Evolutionary conservation across 2,797 vertebrate genomes (phyloP), one percentile per base, ranked within the genome.

Genomic region (Halcyon smyrnensis): DNA sequence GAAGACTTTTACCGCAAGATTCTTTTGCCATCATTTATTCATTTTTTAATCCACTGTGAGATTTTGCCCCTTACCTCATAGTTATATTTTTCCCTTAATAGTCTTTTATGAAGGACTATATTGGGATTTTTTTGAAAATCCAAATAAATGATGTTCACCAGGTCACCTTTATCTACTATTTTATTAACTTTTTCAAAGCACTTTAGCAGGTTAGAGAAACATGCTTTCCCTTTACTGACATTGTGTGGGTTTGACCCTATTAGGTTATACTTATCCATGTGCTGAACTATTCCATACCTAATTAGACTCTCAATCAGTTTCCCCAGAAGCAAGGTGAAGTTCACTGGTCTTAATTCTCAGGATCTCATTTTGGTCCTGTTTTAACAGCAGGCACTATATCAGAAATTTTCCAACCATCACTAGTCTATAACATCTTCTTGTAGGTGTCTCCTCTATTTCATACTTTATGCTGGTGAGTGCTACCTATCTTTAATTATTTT

Each of bases 141-240:
- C 48, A 90, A 73, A 84, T 79, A 79, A 86, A 84, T 86, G 88
- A 77, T 94, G 56, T 56, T 90, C 83, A 70, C 71, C 16, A 48
- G 74, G 63, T 94, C 80, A 96, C 19, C 28, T 73, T 79, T 91
- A 90, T 82, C 74, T 91, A 77, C 34, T 93, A 67, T 93, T 91
- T 93, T 94, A 94, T 95, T 96, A 95, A 93, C 89, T 89, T 91
- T 96, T 90, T 45, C 67, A 84, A 89, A 86, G 85, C 56, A 87
- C 43, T 88, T 84, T 6, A 85, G 63, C 32, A 54, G 39, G 85
- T 89, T 90, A 84, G 65, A 84, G n/a, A 84, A 70, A 51, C 39
- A 46, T 34, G 30, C 32, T 73, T 94, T 91, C 24, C 51, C 34
- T 73, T 68, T 77, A 91, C 91, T 0, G 12, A 25, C 0, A 0